Percentiles rank a stretch among this genome's conserved stretches.
Evolutionary conservation across 1,140 invertebrate genomes (phyloP).

Genomic region (Magallana angulata): DNA sequence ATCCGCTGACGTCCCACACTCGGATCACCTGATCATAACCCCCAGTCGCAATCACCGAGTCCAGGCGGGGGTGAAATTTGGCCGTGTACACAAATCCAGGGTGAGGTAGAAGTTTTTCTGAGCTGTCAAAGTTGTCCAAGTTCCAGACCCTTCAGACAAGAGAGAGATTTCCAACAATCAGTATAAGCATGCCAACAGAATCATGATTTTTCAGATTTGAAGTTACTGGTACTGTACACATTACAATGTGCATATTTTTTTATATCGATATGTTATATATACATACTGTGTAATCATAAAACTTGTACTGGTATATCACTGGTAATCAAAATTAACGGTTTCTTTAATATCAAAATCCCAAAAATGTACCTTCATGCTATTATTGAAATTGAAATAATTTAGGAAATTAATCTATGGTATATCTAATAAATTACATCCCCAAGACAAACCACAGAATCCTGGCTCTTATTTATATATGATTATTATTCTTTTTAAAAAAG

Average conservation of each 20-base stretch:
- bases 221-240: background rate
- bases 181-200: background rate
- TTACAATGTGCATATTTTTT: background rate
- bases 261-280: background rate
- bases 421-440: no score
- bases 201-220: background rate
- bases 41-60: slow-evolving; percentile 82
- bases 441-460: no score
- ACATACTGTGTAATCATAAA: background rate
- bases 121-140: slow-evolving; percentile 79
- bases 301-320: no score
- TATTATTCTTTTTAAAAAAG: no score
- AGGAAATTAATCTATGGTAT: no score
- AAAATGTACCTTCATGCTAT: no score
- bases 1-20: slow-evolving; percentile 81
- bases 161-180: background rate
- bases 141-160: slow-evolving; percentile 81
- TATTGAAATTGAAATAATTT: no score
- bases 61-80: slow-evolving; percentile 81
- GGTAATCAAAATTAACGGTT: background rate
- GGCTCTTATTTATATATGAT: no score
- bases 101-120: slow-evolving; percentile 82
- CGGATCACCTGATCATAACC: slow-evolving; percentile 84
- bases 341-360: no score
- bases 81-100: slow-evolving; percentile 85